Evolutionary conservation across 1,140 invertebrate genomes (phyloP), one percentile per base, ranked within the genome.

Genomic region (Apis laboriosa): DNA sequence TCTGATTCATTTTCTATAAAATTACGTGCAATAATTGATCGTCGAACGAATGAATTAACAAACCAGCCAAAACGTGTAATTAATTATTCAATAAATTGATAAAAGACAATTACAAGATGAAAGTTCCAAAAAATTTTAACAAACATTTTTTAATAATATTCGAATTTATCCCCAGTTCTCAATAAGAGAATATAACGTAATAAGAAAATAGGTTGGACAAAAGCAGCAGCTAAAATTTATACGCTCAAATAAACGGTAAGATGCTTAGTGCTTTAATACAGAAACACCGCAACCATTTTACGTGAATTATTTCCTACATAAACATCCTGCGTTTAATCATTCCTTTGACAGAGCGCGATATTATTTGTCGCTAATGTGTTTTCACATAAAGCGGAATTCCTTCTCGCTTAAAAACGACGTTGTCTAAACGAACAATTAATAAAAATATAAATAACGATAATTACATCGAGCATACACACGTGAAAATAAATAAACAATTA

Each of bases 311-410:
- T 55, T 17, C 61, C 75, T 55, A 66, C 75, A 53, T 66, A 66
- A 77, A 77, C 51, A 77, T 77, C 51, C 61, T 43, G 61, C 75
- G 11, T 77, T 79, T 79, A 79, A 79, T 79, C 77, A 70, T 49
- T 72, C 67, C 56, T 79, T 79, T 72, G 77, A 71, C 56, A 71
- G 67, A 79, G 49, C 56, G 77, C 21, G 67, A 79, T 79, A 79
- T 72, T 79, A 79, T 79, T 79, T 71, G 66, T 61, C 56, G 67
- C 24, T 66, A 66, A 66, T 63, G 61, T 24, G 24, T 28, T 72
- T 61, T 49, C 67, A 24, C 49, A 53, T 55, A 56, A 55, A 70
- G 34, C 13, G 1, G 17, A 17, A 51, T 56, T 9, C 21, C 66
- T 21, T 49, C 34, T 17, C 72, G 19, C 19, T 34, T 43, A n/a